Percentiles rank a stretch among this genome's conserved stretches.
Conservation (phyloP, 2,113 vertebrate genomes). For the Chrysemys picta region DNA sequence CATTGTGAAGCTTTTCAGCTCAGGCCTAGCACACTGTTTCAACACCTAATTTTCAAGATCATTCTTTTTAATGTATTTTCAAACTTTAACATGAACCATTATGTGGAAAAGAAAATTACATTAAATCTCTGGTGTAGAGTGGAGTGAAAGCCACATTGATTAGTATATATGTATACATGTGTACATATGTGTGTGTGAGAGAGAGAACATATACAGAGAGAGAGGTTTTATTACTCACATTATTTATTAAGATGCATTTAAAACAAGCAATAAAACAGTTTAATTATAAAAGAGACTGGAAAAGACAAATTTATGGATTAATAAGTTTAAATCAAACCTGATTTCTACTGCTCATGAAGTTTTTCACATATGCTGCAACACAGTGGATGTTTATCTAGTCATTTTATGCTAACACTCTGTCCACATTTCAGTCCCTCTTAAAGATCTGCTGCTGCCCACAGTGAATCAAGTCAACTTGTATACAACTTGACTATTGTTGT, state of each 20-base stretch:
- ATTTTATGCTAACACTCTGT: slow-evolving; percentile 58
- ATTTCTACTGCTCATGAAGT: slow-evolving; percentile 70
- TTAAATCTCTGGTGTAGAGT: slow-evolving; percentile 18
- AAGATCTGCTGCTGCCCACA: slow-evolving; percentile 50
- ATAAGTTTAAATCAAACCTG: slow-evolving; percentile 69
- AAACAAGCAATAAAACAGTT: slow-evolving; percentile 33
- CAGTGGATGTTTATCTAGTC: slow-evolving; percentile 64
- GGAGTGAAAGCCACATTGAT: neutral
- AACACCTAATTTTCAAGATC: neutral
- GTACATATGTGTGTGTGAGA: neutral
- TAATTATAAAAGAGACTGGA: slow-evolving; percentile 51
- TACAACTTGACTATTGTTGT: slow-evolving; percentile 61
- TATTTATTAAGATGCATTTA: slow-evolving; percentile 40
- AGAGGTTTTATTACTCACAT: neutral
- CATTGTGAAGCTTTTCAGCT: neutral
- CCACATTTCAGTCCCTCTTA: slow-evolving; percentile 59
- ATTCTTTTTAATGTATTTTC: slow-evolving; percentile 1
- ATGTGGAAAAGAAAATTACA: neutral
- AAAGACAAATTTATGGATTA: slow-evolving; percentile 60
- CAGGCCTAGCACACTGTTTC: neutral
- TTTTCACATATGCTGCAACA: slow-evolving; percentile 59
- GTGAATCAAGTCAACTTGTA: slow-evolving; percentile 61
- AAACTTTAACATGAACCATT: neutral
- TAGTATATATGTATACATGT: neutral
- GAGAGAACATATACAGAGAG: neutral